Evolutionary conservation across 2,113 vertebrate genomes (phyloP).

Genomic region (Madoqua kirkii): DNA sequence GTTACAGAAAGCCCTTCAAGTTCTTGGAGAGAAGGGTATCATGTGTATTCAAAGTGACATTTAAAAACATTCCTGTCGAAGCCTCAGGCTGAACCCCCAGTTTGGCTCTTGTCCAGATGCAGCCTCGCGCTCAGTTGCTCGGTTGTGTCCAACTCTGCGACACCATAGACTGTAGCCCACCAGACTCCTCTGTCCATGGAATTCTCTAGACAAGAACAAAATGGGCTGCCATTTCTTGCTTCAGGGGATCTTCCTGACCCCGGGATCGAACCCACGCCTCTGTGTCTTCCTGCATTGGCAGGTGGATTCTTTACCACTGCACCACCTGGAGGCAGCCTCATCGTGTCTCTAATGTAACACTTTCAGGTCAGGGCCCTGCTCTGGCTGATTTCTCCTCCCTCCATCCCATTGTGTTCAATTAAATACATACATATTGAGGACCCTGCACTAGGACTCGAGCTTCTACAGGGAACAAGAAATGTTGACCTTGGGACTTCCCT

Average conservation of each 20-base stretch:
- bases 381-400: neutral
- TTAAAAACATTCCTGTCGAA: neutral
- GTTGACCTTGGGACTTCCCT: neutral
- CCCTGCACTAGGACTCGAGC: accelerated
- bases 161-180: neutral
- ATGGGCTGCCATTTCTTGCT: neutral
- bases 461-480: neutral
- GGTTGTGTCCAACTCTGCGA: neutral
- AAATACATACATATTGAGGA: neutral
- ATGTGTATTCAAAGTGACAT: neutral
- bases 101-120: neutral
- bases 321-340: accelerated
- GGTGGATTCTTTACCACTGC: neutral
- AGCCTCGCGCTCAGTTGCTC: neutral
- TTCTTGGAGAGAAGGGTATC: neutral
- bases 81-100: too few species aligned
- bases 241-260: neutral
- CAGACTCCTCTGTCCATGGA: neutral
- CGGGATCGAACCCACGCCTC: neutral
- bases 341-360: accelerated
- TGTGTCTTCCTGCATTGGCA: neutral
- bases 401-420: neutral
- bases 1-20: neutral
- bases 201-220: neutral
- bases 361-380: too few species aligned